Percentiles rank a stretch among this genome's conserved stretches.
Evolutionary conservation across 2,797 vertebrate species (phyloP).

Genomic region (Cryptoprocta ferox): DNA sequence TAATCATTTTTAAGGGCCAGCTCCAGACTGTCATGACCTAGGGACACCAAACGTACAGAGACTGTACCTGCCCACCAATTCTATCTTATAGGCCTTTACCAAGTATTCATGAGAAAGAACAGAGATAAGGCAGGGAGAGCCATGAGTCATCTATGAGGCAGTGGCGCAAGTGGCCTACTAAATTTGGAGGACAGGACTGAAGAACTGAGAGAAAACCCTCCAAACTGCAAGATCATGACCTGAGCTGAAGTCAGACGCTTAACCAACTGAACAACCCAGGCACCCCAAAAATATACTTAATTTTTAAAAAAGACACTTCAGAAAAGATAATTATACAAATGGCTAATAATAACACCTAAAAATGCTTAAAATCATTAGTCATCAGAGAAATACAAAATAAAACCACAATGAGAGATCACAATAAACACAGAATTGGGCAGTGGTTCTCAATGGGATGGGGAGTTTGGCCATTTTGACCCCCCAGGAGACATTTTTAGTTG

Average conservation of each 20-base stretch:
- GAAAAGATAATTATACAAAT: not conserved
- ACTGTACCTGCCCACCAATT: not conserved
- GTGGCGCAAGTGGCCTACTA: not conserved
- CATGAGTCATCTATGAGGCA: not conserved
- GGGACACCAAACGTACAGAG: not conserved
- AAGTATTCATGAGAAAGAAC: not conserved
- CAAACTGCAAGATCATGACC: too few relatives aligned
- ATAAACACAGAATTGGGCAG: not conserved
- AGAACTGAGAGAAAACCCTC: not conserved
- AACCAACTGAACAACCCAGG: too few relatives aligned
- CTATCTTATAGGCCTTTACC: not conserved
- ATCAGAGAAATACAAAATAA: slow-evolving; percentile 11
- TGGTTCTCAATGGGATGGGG: not conserved
- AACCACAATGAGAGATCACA: not conserved
- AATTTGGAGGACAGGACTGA: not conserved
- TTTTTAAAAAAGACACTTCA: not conserved
- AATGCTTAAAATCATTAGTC: not conserved
- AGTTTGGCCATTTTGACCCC: not conserved
- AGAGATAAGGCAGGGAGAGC: not conserved
- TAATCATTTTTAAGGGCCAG: not conserved
- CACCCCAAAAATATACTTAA: not conserved
- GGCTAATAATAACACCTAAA: not conserved
- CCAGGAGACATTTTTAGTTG: not conserved
- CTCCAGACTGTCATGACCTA: not conserved
- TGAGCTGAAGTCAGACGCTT: too few relatives aligned